These are phyloP conservation scores for Pseudorasbora parva DNA, from an alignment of 2,113 vertebrate genomes.

Conservation along the genomic window DNA sequence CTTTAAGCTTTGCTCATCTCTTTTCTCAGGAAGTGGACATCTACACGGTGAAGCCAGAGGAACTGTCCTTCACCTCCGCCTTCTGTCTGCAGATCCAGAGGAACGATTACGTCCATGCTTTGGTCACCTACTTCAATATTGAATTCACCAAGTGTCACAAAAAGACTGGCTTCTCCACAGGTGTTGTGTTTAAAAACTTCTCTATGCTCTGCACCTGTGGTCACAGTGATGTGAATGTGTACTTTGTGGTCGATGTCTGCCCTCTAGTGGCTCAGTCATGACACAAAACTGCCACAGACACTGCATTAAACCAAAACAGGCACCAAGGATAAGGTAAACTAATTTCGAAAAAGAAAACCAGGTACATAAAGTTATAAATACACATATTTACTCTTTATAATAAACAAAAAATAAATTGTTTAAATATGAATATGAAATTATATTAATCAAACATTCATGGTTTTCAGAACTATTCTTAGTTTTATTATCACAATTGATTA, in stretches of 20 bases:
- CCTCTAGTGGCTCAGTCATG: slow-evolving; percentile 65
- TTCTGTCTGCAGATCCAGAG: slow-evolving; percentile 96
- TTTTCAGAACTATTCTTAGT: too few relatives aligned
- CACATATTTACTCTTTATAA: too few relatives aligned
- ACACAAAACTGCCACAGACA: background rate
- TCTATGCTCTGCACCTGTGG: background rate
- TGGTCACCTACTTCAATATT: slow-evolving; percentile 97
- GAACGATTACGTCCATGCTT: slow-evolving; percentile 94
- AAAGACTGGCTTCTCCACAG: slow-evolving; percentile 97
- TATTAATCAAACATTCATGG: too few relatives aligned
- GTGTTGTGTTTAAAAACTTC: slow-evolving; percentile 65
- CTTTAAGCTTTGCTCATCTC: slow-evolving; percentile 14
- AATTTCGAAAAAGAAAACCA: background rate
- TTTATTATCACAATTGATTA: too few relatives aligned
- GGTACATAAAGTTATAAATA: background rate
- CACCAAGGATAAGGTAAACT: background rate
- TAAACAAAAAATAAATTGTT: too few relatives aligned
- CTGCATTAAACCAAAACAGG: background rate
- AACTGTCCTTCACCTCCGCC: slow-evolving; percentile 89
- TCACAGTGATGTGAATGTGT: background rate
- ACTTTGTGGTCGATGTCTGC: slow-evolving; percentile 56
- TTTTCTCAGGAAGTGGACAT: slow-evolving; percentile 91
- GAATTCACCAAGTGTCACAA: slow-evolving; percentile 99
- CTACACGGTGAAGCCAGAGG: slow-evolving; percentile 93
- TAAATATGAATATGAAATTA: too few relatives aligned